phyloP scores from a whole-genome alignment of 1,140 invertebrate genomes.

The Drosophila watanabei region DNA sequence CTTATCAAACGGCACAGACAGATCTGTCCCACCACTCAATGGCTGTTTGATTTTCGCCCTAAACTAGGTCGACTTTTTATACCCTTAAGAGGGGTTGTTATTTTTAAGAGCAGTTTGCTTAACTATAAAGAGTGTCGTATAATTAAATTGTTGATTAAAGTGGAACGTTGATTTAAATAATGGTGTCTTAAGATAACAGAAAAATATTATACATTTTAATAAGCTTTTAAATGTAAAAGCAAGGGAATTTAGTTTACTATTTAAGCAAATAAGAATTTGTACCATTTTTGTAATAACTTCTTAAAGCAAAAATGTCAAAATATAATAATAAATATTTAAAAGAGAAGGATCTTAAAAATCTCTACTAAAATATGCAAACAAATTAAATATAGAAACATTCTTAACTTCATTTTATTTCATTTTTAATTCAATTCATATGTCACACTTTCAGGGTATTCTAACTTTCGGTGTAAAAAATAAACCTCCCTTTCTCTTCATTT shows the following conservation, averaged over 20 bases:
- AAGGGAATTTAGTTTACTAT: too few relatives aligned
- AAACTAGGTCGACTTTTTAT: conserved; percentile 58
- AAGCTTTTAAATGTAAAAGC: background rate
- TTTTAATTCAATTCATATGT: too few relatives aligned
- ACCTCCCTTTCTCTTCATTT: conserved; percentile 2
- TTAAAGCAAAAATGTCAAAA: background rate
- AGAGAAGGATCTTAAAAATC: too few relatives aligned
- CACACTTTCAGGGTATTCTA: conserved; percentile 11
- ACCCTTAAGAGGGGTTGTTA: background rate
- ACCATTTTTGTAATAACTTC: background rate
- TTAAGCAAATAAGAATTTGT: too few relatives aligned
- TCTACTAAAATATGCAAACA: too few relatives aligned
- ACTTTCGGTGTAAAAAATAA: background rate
- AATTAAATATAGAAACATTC: too few relatives aligned
- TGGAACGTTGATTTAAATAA: background rate
- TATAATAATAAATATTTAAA: too few relatives aligned
- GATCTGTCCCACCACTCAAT: conserved; percentile 65
- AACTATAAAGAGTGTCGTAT: background rate
- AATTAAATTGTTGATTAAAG: background rate
- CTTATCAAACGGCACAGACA: conserved; percentile 74
- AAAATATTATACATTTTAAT: background rate
- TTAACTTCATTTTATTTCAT: too few relatives aligned
- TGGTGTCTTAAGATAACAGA: background rate
- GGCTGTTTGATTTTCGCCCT: conserved; percentile 74
- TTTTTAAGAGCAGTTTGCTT: background rate